These are phyloP conservation scores for Lerema accius DNA, from an alignment of 1,140 invertebrate genomes.

Conservation along the genomic window DNA sequence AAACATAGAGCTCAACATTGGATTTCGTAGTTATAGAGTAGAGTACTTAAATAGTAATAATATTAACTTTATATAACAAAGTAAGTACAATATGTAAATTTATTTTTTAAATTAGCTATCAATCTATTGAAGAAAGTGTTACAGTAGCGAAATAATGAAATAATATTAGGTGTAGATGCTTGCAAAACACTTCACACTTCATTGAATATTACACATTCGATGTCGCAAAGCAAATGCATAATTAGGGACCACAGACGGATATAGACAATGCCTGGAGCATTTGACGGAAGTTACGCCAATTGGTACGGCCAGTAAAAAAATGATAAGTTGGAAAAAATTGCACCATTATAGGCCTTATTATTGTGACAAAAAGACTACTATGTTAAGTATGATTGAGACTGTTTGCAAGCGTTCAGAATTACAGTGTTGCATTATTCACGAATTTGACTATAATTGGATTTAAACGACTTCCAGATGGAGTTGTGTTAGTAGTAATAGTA, in stretches of 20 bases:
- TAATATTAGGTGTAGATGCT: constrained; percentile 39
- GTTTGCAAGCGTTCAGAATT: neutral
- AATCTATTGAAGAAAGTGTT: constrained; percentile 31
- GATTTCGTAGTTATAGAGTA: too few species aligned
- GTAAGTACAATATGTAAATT: constrained; percentile 1
- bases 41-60: too few species aligned
- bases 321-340: constrained; percentile 17
- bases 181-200: constrained; percentile 54
- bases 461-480: constrained; percentile 1
- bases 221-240: constrained; percentile 60
- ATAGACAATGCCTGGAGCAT: constrained; percentile 41
- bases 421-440: constrained; percentile 13
- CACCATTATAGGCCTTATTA: constrained; percentile 12
- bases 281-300: constrained; percentile 57
- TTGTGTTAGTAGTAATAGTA: neutral
- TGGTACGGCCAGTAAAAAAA: constrained; percentile 11
- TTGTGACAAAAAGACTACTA: constrained; percentile 7
- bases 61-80: too few species aligned
- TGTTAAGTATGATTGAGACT: neutral
- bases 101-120: constrained; percentile 13
- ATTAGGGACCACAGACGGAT: constrained; percentile 44
- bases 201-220: constrained; percentile 51
- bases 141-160: constrained; percentile 31
- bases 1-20: too few species aligned
- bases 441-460: constrained; percentile 3